Evolutionary conservation across 2,797 vertebrate genomes (phyloP), one percentile per base, ranked within the genome.

Genomic region (Acipenser ruthenus): DNA sequence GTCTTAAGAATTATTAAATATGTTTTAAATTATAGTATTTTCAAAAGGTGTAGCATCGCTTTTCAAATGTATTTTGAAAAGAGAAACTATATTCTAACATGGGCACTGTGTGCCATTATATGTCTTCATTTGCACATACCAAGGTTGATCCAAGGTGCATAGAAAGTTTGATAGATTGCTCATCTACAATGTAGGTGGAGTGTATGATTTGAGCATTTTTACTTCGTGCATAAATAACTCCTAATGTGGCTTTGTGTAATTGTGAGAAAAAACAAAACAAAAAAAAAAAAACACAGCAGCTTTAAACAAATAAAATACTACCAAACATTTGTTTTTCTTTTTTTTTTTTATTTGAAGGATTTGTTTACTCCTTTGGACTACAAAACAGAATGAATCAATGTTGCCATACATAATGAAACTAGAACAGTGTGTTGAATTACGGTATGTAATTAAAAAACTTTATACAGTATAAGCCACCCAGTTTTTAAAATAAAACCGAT

Each of bases 401-500:
- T 83, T 77, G 79, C 76, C 79, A 72, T 82, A 73, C 58, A 64
- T 50, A 78, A 70, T 76, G 70, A 69, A 80, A 84, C 83, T 78
- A 84, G 74, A 83, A 62, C 76, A 74, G 74, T 78, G 76, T 74
- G 75, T 76, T 80, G 84, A 83, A 83, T 80, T 68, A 79, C 83
- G 62, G 66, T 65, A 75, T 79, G 67, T 83, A 87, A 82, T 88
- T 87, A 87, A 89, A 18, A 90, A 89, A 84, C 66, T 86, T 87
- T 89, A 74, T 90, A 91, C 88, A 90, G 80, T 86, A 87, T 82
- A 82, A 78, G 74, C 81, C 78, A 78, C 70, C 80, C 87, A 88
- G 86, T 89, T 86, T 89, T 88, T 83, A 85, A 88, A 90, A 90
- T 83, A 87, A 89, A 90, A 88, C 83, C 82, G 83, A 77, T 74